Evolutionary conservation across 2,113 vertebrate genomes (phyloP).

Genomic region (Cochlearius cochlearius): DNA sequence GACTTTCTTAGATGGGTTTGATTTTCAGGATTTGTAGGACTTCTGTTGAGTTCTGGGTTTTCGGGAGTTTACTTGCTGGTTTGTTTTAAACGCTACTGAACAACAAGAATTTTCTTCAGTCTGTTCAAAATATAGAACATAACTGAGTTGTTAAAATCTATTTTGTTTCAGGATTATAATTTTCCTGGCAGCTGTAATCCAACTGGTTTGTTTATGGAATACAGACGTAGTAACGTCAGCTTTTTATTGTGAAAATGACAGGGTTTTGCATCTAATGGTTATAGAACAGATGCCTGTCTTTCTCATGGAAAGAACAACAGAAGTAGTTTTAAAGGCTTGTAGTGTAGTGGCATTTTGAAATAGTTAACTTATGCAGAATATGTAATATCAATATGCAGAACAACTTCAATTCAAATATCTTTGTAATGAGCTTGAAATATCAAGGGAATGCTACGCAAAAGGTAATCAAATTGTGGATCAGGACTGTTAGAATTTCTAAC

Average conservation of each 20-base stretch:
- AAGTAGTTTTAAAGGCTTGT: background rate
- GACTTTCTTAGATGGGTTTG: background rate
- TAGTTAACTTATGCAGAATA: background rate
- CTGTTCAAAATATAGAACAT: background rate
- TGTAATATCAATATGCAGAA: background rate
- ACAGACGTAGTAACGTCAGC: background rate
- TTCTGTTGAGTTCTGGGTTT: background rate
- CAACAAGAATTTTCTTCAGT: background rate
- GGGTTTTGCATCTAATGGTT: background rate
- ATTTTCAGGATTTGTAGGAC: background rate
- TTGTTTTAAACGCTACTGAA: background rate
- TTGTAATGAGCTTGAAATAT: constrained; percentile 24
- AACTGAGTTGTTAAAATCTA: background rate
- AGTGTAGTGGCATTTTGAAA: background rate
- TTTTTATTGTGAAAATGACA: background rate
- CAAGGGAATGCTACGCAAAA: background rate
- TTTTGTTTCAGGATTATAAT: background rate
- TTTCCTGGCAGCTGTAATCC: background rate
- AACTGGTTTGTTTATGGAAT: background rate
- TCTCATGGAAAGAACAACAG: background rate
- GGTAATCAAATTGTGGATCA: background rate
- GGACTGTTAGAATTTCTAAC: background rate
- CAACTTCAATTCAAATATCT: background rate
- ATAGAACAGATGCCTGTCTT: background rate
- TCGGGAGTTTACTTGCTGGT: background rate